Evolutionary conservation across 1,140 invertebrate species (phyloP).

Genomic region (Drosophila prosaltans): DNA sequence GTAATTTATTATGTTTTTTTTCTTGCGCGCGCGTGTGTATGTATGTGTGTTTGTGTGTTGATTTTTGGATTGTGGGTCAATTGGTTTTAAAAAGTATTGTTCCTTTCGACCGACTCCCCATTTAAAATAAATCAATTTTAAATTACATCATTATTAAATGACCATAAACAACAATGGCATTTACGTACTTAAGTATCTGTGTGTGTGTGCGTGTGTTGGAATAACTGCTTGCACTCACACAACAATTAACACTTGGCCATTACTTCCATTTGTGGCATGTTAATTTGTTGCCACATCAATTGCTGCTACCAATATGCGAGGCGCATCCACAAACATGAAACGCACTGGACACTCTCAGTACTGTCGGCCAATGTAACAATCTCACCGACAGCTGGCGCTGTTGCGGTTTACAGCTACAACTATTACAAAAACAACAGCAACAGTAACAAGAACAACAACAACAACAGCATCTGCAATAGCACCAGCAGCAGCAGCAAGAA

Average conservation of each 20-base stretch:
- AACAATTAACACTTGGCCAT: conserved; percentile 81
- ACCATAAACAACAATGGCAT: conserved; percentile 34
- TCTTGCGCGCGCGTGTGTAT: background rate
- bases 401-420: conserved; percentile 77
- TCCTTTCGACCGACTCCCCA: conserved; percentile 11
- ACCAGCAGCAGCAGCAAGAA: conserved; percentile 28
- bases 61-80: conserved; percentile 46
- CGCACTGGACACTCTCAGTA: conserved; percentile 12
- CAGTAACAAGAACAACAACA: conserved; percentile 17
- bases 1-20: conserved; percentile 71
- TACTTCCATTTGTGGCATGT: conserved; percentile 81
- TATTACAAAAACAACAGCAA: conserved; percentile 58
- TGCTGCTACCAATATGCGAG: conserved; percentile 76
- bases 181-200: conserved; percentile 22
- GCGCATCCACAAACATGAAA: conserved; percentile 47
- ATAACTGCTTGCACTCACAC: conserved; percentile 51
- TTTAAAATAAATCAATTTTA: conserved; percentile 64
- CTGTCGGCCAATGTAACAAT: conserved; percentile 61
- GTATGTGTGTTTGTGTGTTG: conserved; percentile 29
- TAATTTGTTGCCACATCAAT: conserved; percentile 82
- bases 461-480: conserved; percentile 22
- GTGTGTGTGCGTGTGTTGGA: conserved; percentile 20
- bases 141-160: conserved; percentile 69
- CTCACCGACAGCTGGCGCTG: conserved; percentile 77
- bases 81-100: conserved; percentile 25